Base-by-base conservation (phyloP, 2,888 invertebrate species). In the Seladonia tumulorum region DNA sequence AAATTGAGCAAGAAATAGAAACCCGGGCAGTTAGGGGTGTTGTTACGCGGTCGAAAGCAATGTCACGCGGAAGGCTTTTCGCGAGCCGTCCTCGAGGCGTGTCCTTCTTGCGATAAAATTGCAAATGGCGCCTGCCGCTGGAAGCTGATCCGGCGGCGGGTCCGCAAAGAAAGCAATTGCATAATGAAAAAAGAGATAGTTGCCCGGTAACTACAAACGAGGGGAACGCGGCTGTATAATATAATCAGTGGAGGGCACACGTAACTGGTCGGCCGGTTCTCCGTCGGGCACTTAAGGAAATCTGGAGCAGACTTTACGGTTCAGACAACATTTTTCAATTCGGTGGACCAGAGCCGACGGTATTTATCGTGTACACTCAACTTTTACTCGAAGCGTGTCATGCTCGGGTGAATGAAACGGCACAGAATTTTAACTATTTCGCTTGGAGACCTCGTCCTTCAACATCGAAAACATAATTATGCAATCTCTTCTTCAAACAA, bases 161-260 rank as follows among this genome's bases (percentile, higher is more conserved):
- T 29, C 29, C 79, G 85, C 89, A 90, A 92, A 92, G 92, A 91
- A 93, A 92, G 91, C 87, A 84, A 90, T 94, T 93, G 91, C 93
- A 91, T 92, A 93, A 93, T 90, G 90, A 90, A 91, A 93, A 93
- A 92, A 93, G 93, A 93, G 94, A 94, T 94, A 94, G 94, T 93
- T 93, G 93, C 92, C 89, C 82, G 89, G 86, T 87, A 83, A 89
- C 90, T 93, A 91, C 79, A 86, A 82, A 86, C 73, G 83, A 81
- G 76, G 86, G 77, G 90, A 91, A 90, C 90, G 89, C 79, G 86
- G 82, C 77, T 81, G 79, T 84, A 85, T 88, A 85, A 87, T 88
- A 85, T 90, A 91, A 90, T 85, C 82, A 82, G 83, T 72, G 78
- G 83, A 78, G 53, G 75, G 85, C 60, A 81, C 79, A 82, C 89